Evolutionary conservation across 1,140 invertebrate species (phyloP).

Genomic region (Popillia japonica): DNA sequence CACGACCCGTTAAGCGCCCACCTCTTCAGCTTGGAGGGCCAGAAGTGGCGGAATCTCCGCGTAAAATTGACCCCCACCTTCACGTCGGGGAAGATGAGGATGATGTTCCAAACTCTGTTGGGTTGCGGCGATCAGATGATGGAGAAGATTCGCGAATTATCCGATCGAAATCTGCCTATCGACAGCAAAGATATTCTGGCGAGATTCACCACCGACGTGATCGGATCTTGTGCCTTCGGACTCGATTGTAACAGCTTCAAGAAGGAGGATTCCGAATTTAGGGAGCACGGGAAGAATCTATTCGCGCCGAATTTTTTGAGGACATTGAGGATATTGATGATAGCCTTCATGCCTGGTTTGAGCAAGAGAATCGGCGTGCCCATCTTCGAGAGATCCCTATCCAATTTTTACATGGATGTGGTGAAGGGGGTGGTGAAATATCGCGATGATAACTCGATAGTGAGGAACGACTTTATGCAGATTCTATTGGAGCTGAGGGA

Average conservation of each 20-base stretch:
- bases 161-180: slow-evolving; percentile 43
- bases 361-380: slow-evolving; percentile 43
- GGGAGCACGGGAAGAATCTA: slow-evolving; percentile 50
- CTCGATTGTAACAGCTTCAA: slow-evolving; percentile 55
- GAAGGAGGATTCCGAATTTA: slow-evolving; percentile 51
- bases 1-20: slow-evolving; percentile 62
- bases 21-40: slow-evolving; percentile 61
- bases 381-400: slow-evolving; percentile 51
- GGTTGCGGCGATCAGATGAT: slow-evolving; percentile 49
- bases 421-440: slow-evolving; percentile 58
- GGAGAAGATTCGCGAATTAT: slow-evolving; percentile 19
- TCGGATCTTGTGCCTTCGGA: slow-evolving; percentile 59
- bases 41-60: slow-evolving; percentile 62
- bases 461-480: slow-evolving; percentile 60
- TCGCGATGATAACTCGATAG: slow-evolving; percentile 56
- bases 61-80: slow-evolving; percentile 63
- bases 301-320: slow-evolving; percentile 42
- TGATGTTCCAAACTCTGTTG: slow-evolving; percentile 63
- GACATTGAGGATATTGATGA: slow-evolving; percentile 44
- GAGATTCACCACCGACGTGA: slow-evolving; percentile 53
- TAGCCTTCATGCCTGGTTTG: slow-evolving; percentile 45
- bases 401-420: slow-evolving; percentile 58
- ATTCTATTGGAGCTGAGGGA: slow-evolving; percentile 58
- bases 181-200: slow-evolving; percentile 54
- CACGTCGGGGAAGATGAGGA: slow-evolving; percentile 66